Percentiles rank a stretch among this genome's conserved stretches.
phyloP scores from a whole-genome alignment of 2,888 invertebrate genomes.

The Apamea crenata region DNA sequence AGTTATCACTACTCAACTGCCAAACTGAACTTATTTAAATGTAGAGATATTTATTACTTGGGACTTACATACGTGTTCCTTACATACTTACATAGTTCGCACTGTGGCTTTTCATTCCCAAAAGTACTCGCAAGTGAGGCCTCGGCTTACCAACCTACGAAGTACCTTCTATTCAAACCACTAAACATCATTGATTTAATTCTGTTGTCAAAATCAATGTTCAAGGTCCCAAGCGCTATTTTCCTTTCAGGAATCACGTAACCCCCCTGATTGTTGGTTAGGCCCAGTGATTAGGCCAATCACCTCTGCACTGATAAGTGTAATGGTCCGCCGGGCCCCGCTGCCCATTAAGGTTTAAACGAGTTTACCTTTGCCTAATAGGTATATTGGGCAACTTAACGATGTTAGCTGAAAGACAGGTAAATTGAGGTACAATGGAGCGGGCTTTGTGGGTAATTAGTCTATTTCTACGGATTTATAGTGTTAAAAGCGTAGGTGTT shows the following conservation, averaged over 20 bases:
- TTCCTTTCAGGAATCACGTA: neutral
- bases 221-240: neutral
- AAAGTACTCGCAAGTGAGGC: neutral
- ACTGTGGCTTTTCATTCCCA: neutral
- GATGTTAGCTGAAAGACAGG: constrained; percentile 32
- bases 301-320: constrained; percentile 40
- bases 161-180: neutral
- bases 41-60: neutral
- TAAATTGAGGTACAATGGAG: constrained; percentile 13
- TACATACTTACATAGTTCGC: neutral
- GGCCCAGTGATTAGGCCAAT: constrained; percentile 45
- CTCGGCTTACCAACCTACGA: neutral
- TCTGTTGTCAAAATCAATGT: constrained; percentile 1
- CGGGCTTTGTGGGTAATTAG: constrained; percentile 3
- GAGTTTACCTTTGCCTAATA: constrained; percentile 45
- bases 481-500: neutral
- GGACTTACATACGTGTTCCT: neutral
- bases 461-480: neutral
- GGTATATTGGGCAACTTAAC: constrained; percentile 45
- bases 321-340: constrained; percentile 33
- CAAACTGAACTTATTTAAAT: neutral
- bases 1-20: neutral
- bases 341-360: constrained; percentile 48
- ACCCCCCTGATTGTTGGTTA: constrained; percentile 25
- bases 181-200: neutral